phyloP scores from a whole-genome alignment of 1,140 invertebrate genomes.

The Battus philenor region DNA sequence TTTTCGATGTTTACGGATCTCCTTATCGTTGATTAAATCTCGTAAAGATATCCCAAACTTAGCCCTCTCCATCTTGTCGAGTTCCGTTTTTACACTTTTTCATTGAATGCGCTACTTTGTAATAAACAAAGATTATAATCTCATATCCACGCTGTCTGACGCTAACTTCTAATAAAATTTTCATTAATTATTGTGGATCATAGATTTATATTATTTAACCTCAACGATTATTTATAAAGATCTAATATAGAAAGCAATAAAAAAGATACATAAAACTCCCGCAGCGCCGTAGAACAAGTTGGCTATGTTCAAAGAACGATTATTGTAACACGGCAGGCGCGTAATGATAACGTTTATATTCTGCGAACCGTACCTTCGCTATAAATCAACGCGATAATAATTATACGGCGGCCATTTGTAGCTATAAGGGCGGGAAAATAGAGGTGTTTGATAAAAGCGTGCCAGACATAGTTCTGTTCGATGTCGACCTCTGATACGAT shows the following conservation, averaged over 20 bases:
- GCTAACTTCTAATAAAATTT: no score
- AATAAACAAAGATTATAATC: no score
- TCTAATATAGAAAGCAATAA: slow-evolving; percentile 5
- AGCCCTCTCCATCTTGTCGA: no score
- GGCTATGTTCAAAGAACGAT: slow-evolving; percentile 6
- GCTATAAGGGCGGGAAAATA: slow-evolving; percentile 41
- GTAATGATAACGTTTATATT: slow-evolving; percentile 59
- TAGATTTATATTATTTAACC: no score
- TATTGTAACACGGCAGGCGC: slow-evolving; percentile 1
- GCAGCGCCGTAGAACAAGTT: neutral
- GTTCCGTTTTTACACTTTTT: no score
- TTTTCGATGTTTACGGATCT: no score
- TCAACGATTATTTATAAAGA: no score
- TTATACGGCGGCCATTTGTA: slow-evolving; percentile 55
- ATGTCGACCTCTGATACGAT: neutral
- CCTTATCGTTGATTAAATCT: no score
- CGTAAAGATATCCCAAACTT: no score
- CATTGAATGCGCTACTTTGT: no score
- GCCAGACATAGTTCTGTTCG: slow-evolving; percentile 15
- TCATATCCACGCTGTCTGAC: no score
- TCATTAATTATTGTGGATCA: no score
- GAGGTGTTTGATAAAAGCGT: slow-evolving; percentile 29
- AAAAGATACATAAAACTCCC: neutral
- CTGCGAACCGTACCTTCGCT: slow-evolving; percentile 47
- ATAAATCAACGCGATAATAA: slow-evolving; percentile 69